Conservation (phyloP, 2,888 invertebrate species). For the Harpalus rufipes region DNA sequence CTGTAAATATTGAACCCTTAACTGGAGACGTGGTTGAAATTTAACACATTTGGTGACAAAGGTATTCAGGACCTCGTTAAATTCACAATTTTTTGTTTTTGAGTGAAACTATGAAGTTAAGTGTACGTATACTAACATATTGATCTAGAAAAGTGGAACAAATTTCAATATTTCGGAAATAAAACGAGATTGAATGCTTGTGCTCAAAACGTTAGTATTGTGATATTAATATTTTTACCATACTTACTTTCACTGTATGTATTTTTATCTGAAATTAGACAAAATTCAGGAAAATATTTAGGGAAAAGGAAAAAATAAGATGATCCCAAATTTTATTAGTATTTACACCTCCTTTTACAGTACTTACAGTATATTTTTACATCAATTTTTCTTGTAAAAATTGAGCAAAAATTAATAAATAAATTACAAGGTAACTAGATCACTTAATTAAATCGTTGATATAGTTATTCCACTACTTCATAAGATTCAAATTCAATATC, state of each 20-base stretch:
- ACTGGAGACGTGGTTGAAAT: no score
- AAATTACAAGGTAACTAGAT: constrained; percentile 22
- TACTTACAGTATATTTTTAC: constrained; percentile 37
- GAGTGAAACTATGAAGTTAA: no score
- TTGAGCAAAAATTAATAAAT: constrained; percentile 63
- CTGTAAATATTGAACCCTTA: no score
- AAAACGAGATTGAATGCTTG: no score
- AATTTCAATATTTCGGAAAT: no score
- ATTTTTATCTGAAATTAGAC: background rate
- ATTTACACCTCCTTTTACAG: constrained; percentile 13
- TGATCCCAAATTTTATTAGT: constrained; percentile 5
- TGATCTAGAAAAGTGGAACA: no score
- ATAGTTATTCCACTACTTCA: constrained; percentile 73
- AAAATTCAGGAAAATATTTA: background rate
- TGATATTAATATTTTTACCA: background rate
- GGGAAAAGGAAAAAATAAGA: background rate
- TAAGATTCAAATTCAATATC: constrained; percentile 90
- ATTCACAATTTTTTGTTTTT: no score
- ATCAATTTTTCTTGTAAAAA: constrained; percentile 65
- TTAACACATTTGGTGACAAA: no score
- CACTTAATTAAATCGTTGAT: constrained; percentile 33
- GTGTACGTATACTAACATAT: no score
- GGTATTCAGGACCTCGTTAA: no score
- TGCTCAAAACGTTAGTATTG: no score
- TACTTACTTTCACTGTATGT: background rate